Evolutionary conservation across 2,113 vertebrate species (phyloP).

Genomic region (Sinocyclocheilus maitianheensis): DNA sequence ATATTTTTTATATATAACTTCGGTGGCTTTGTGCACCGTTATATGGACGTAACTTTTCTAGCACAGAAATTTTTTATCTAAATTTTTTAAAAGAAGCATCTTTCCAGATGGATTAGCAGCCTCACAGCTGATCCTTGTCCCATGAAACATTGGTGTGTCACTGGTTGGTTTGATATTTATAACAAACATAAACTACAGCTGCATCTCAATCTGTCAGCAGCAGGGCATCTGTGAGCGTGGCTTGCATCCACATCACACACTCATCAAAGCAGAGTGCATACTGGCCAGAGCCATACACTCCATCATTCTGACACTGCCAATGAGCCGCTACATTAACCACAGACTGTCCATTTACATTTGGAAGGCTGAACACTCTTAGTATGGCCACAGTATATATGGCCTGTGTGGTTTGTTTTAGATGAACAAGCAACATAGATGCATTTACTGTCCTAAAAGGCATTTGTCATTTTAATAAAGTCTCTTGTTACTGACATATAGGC

Average conservation of each 20-base stretch:
- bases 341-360: constrained; percentile 41
- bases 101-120: background rate
- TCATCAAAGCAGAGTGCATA: constrained; percentile 36
- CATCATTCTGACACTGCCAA: constrained; percentile 43
- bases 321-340: constrained; percentile 46
- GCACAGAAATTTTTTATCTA: no score
- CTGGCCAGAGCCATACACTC: constrained; percentile 7
- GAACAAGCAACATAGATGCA: background rate
- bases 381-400: constrained; percentile 1
- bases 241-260: constrained; percentile 26
- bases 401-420: background rate
- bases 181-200: constrained; percentile 39
- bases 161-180: constrained; percentile 8
- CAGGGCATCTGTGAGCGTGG: constrained; percentile 31
- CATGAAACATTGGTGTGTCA: background rate
- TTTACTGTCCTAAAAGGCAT: background rate
- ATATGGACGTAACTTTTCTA: background rate
- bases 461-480: background rate
- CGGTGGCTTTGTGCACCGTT: background rate
- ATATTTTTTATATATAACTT: no score
- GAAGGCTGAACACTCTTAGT: background rate
- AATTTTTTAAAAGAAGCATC: background rate
- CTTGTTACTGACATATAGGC: no score
- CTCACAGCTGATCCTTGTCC: background rate
- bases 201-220: constrained; percentile 38